phyloP scores from a whole-genome alignment of 1,140 invertebrate genomes.

The Eurosta solidaginis region DNA sequence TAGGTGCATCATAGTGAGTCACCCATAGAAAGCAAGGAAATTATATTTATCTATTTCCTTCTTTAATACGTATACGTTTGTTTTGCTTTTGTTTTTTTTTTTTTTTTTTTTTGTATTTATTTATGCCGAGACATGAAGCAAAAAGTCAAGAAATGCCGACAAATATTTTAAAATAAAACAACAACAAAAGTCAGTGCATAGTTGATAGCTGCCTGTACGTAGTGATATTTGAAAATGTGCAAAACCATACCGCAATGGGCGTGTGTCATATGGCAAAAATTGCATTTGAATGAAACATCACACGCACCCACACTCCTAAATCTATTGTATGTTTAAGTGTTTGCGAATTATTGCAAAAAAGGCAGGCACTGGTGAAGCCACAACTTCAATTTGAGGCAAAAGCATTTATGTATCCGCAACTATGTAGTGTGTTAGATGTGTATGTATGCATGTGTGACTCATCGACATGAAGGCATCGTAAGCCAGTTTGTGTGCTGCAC shows the following conservation, averaged over 20 bases:
- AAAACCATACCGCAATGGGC: too few relatives aligned
- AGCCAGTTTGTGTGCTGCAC: background rate
- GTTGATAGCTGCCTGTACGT: too few relatives aligned
- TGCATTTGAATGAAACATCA: too few relatives aligned
- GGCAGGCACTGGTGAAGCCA: background rate
- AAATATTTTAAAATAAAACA: background rate
- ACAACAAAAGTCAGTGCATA: background rate
- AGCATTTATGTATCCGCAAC: background rate
- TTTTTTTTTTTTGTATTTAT: background rate
- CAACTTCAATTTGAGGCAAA: background rate
- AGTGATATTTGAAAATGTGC: too few relatives aligned
- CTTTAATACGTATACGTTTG: background rate
- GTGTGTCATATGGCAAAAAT: too few relatives aligned
- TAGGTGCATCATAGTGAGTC: background rate
- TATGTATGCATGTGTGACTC: too few relatives aligned
- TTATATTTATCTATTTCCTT: background rate
- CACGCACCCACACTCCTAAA: background rate
- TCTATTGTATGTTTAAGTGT: background rate
- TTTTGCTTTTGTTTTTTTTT: background rate
- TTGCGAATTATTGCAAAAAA: background rate
- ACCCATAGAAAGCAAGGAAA: background rate
- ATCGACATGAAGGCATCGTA: background rate
- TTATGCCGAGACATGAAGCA: background rate
- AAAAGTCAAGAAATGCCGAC: constrained; percentile 6
- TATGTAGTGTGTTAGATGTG: too few relatives aligned